phyloP scores from a whole-genome alignment of 2,888 invertebrate genomes.

The Allygus modestus region DNA sequence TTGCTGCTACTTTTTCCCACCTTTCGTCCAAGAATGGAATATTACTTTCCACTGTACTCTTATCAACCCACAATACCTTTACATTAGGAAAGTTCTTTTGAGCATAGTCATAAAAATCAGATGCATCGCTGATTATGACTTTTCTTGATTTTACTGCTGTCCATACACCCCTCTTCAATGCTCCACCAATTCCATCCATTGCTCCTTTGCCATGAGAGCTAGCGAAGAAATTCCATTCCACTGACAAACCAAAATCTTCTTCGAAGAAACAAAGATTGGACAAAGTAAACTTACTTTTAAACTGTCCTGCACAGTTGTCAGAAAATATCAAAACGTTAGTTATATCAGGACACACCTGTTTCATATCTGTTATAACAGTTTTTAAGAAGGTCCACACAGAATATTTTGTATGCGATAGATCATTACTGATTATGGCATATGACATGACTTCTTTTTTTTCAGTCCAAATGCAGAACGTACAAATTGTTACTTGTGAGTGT shows the following conservation, averaged over 20 bases:
- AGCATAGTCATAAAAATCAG: slow-evolving; percentile 36
- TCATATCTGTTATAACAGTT: not conserved
- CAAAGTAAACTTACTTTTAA: slow-evolving; percentile 12
- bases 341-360: not conserved
- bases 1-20: no score
- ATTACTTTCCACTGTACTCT: slow-evolving; percentile 22
- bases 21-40: no score
- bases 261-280: not conserved
- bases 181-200: no score
- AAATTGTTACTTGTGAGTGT: not conserved
- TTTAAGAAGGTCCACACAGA: slow-evolving; percentile 9
- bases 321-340: not conserved
- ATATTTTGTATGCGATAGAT: slow-evolving; percentile 8
- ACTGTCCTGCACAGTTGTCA: slow-evolving; percentile 42
- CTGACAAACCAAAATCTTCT: not conserved
- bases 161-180: not conserved
- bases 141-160: slow-evolving; percentile 34
- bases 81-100: slow-evolving; percentile 21
- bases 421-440: slow-evolving; percentile 17
- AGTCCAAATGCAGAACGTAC: not conserved
- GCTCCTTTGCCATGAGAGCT: slow-evolving; percentile 38
- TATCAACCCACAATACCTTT: slow-evolving; percentile 19
- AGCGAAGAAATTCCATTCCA: slow-evolving; percentile 10
- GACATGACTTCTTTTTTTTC: not conserved
- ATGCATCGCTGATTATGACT: not conserved